Conservation (phyloP, 2,888 invertebrate species). For the Choristoneura rosaceana region DNA sequence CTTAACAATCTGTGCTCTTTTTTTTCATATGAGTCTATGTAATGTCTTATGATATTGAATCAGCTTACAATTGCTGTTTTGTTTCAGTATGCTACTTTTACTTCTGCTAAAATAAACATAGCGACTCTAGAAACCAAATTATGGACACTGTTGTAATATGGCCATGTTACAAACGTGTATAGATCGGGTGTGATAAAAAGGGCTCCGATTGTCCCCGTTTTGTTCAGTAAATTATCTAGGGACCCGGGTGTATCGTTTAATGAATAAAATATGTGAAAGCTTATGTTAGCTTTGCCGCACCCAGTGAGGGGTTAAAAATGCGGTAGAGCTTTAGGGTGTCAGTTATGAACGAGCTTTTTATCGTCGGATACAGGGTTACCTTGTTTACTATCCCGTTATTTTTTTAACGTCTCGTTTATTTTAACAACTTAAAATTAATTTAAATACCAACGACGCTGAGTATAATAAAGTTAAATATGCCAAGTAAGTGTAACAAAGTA, state of each 20-base stretch:
- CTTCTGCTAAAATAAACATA: neutral
- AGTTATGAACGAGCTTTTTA: constrained; percentile 40
- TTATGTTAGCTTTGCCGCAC: constrained; percentile 56
- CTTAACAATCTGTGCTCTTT: too few relatives aligned
- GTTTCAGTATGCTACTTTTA: too few relatives aligned
- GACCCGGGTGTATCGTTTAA: constrained; percentile 64
- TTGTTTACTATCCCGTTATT: constrained; percentile 7
- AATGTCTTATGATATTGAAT: too few relatives aligned
- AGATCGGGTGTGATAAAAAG: constrained; percentile 54
- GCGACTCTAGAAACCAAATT: neutral
- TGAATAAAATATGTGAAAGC: constrained; percentile 75
- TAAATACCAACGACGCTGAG: neutral
- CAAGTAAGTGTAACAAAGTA: too few relatives aligned
- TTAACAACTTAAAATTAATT: neutral
- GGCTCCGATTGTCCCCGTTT: constrained; percentile 60
- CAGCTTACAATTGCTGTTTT: too few relatives aligned
- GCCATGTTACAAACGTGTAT: constrained; percentile 30
- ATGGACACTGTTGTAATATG: constrained; percentile 6
- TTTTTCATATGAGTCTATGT: too few relatives aligned
- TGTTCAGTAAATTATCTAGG: constrained; percentile 59
- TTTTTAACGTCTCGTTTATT: constrained; percentile 4
- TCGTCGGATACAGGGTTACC: constrained; percentile 13
- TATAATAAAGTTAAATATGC: too few relatives aligned
- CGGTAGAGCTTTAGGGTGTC: constrained; percentile 45
- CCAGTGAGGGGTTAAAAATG: constrained; percentile 70